Evolutionary conservation across 1,140 invertebrate species (phyloP).

Genomic region (Brachionus angularis): DNA sequence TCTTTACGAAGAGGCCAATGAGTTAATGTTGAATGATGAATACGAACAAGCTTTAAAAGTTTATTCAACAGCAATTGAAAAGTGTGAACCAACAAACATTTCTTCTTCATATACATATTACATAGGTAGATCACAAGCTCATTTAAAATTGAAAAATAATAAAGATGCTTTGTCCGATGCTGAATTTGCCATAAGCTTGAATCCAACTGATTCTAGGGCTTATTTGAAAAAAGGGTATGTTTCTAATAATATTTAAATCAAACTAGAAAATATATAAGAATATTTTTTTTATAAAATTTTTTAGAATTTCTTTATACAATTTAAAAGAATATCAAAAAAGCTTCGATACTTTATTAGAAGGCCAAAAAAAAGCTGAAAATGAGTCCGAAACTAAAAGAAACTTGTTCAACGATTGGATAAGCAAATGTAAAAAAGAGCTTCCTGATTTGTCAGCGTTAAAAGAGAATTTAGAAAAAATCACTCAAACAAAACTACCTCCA

Average conservation of each 20-base stretch:
- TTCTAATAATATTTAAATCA: not conserved
- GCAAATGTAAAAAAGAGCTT: conserved; percentile 33
- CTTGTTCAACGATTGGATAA: conserved; percentile 36
- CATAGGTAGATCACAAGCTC: conserved; percentile 17
- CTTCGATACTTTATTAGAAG: not conserved
- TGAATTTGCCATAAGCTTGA: conserved; percentile 23
- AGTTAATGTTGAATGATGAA: conserved; percentile 27
- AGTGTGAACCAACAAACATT: not conserved
- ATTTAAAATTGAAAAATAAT: conserved; percentile 6
- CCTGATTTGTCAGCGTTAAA: too few species aligned
- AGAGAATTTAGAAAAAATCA: too few species aligned
- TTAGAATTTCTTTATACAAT: conserved; percentile 31
- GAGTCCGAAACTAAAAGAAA: conserved; percentile 4
- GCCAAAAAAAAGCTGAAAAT: conserved; percentile 9
- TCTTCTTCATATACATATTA: not conserved
- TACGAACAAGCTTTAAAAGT: conserved; percentile 31
- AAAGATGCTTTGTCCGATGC: conserved; percentile 11
- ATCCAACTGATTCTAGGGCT: conserved; percentile 25
- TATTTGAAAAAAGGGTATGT: conserved; percentile 36
- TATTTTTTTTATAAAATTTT: not conserved
- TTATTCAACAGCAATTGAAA: conserved; percentile 6
- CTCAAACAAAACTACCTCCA: too few species aligned
- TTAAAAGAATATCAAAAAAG: not conserved
- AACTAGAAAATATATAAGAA: not conserved
- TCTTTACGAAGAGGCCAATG: conserved; percentile 9